Evolutionary conservation across 1,140 invertebrate genomes (phyloP), one percentile per base, ranked within the genome.

Genomic region (Aphelinus atriplicis): DNA sequence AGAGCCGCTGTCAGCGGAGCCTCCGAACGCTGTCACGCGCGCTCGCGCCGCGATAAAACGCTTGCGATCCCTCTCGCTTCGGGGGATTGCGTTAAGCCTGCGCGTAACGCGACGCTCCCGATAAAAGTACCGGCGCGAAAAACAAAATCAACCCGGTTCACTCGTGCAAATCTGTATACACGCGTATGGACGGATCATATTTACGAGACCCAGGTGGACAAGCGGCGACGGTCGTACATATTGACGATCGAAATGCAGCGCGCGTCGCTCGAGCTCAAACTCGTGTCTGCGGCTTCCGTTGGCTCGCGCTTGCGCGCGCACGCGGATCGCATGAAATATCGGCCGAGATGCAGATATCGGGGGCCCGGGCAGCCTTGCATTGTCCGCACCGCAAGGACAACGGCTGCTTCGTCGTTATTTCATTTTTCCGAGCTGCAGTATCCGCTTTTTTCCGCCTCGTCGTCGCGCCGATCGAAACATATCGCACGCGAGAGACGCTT

Each of bases 341-440:
- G 83, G 77, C 78, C 79, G 82, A 85, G 84, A 86, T 86, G 84
- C 83, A 86, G 85, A 86, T 86, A 81, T 26, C 26, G 26, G 26
- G 26, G 26, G 26, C 26, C 26, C 26, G 26, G 26, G 46, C 70
- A 74, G 78, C 80, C 80, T 82, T 81, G 81, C 83, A 86, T 86
- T 85, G 84, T 84, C 78, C 9, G 4, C 51, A 53, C 51, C 9
- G 56, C 73, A 75, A 63, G 83, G 78, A 86, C 85, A 86, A 86
- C 84, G 80, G 79, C 80, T 66, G 78, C 76, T 75, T 78, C 79
- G 70, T 81, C 60, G 53, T 78, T 78, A 68, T 76, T 78, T 66
- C 63, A 77, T 76, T 70, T 53, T 73, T 46, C 60, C 3, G 10
- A 70, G 7, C 48, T 67, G 63, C 69, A 42, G 66, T 80, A 63